Conservation (phyloP, 2,113 vertebrate species). For the Passer montanus region DNA sequence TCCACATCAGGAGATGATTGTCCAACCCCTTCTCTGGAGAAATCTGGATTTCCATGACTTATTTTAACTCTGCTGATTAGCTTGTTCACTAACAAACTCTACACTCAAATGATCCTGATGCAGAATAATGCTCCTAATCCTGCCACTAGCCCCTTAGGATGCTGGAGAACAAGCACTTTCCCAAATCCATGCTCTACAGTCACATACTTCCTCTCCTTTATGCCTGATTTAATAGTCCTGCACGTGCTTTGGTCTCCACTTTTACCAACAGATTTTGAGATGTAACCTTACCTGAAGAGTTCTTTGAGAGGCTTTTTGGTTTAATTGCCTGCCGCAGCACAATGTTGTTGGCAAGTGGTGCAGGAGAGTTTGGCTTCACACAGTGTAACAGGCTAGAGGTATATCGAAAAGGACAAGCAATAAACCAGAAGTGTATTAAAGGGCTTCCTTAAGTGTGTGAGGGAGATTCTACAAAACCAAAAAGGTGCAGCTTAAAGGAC, state of each 20-base stretch:
- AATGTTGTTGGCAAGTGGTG: neutral
- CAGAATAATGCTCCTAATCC: neutral
- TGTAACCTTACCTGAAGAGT: neutral
- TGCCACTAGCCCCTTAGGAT: neutral
- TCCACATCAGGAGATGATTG: neutral
- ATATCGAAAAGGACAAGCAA: neutral
- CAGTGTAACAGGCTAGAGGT: neutral
- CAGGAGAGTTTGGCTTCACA: neutral
- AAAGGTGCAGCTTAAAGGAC: neutral
- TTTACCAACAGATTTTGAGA: neutral
- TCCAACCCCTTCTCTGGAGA: neutral
- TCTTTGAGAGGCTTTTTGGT: neutral
- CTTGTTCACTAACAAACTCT: neutral
- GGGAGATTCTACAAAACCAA: neutral
- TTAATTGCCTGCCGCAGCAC: neutral
- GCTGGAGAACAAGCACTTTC: neutral
- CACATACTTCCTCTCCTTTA: neutral
- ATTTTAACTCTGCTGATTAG: neutral
- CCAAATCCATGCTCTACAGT: neutral
- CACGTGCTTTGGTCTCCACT: neutral
- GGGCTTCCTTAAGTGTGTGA: neutral
- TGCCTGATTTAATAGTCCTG: neutral
- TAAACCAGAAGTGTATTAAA: conserved; percentile 7
- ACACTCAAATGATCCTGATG: neutral
- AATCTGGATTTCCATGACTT: neutral